Evolutionary conservation across 1,140 invertebrate species (phyloP).

Genomic region (Sipha flava): DNA sequence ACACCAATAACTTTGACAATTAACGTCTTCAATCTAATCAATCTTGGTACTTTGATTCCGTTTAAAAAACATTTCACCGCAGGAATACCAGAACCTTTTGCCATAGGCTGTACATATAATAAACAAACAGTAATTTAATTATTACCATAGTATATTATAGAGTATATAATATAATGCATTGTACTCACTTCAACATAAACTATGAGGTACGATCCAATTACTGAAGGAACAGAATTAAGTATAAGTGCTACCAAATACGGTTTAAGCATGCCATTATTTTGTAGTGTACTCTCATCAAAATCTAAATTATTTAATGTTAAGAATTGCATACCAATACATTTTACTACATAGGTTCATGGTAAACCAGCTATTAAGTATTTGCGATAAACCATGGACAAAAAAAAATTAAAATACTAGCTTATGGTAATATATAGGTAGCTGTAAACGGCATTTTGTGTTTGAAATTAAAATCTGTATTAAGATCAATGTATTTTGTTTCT

Average conservation of each 20-base stretch:
- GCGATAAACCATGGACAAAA: no score
- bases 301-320: slow-evolving; percentile 45
- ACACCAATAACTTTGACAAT: slow-evolving; percentile 90
- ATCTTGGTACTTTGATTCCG: slow-evolving; percentile 87
- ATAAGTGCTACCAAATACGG: slow-evolving; percentile 72
- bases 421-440: no score
- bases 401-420: no score
- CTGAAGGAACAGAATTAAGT: slow-evolving; percentile 67
- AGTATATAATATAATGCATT: background rate
- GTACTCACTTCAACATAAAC: slow-evolving; percentile 69
- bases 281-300: slow-evolving; percentile 63
- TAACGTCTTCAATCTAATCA: slow-evolving; percentile 88
- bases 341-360: no score
- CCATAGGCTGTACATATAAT: slow-evolving; percentile 61
- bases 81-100: slow-evolving; percentile 94
- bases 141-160: background rate
- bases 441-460: no score
- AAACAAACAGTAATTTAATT: slow-evolving; percentile 12
- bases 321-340: background rate
- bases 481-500: no score
- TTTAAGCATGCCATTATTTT: slow-evolving; percentile 55
- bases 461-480: no score
- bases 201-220: slow-evolving; percentile 74
- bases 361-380: no score
- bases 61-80: slow-evolving; percentile 99